Evolutionary conservation across 2,797 vertebrate genomes (phyloP).

Genomic region (Onychomys arenicola): DNA sequence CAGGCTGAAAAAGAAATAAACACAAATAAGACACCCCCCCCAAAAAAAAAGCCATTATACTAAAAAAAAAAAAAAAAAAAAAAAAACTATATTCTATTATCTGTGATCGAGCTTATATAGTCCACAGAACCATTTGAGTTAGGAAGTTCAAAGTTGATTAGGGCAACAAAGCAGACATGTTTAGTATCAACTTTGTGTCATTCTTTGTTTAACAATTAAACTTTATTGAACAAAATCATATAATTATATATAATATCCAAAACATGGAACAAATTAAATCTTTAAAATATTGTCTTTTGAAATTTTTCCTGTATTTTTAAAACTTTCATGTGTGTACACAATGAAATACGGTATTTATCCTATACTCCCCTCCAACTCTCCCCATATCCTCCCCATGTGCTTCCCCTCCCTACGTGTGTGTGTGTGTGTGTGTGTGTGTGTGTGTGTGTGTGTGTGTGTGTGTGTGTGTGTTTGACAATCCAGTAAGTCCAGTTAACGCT

Average conservation of each 20-base stretch:
- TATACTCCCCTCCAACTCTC: neutral
- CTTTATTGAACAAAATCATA: neutral
- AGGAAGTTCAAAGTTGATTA: neutral
- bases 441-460: no score
- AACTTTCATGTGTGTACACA: neutral
- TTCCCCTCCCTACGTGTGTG: neutral
- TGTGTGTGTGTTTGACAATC: neutral
- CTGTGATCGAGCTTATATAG: neutral
- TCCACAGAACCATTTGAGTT: constrained; percentile 19
- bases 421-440: no score
- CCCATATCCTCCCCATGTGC: neutral
- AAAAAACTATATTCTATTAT: neutral
- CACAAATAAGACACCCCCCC: neutral
- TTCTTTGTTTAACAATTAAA: constrained; percentile 36
- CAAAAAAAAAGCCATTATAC: neutral
- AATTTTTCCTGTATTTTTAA: neutral
- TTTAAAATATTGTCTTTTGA: neutral
- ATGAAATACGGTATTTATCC: neutral
- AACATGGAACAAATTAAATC: constrained; percentile 32
- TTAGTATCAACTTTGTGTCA: neutral
- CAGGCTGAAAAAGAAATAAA: neutral
- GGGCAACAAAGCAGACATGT: neutral
- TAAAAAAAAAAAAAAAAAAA: neutral
- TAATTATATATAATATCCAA: constrained; percentile 14
- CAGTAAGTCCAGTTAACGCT: neutral